Evolutionary conservation across 2,888 invertebrate species (phyloP), one percentile per base, ranked within the genome.

Genomic region (Chironomus tentans): DNA sequence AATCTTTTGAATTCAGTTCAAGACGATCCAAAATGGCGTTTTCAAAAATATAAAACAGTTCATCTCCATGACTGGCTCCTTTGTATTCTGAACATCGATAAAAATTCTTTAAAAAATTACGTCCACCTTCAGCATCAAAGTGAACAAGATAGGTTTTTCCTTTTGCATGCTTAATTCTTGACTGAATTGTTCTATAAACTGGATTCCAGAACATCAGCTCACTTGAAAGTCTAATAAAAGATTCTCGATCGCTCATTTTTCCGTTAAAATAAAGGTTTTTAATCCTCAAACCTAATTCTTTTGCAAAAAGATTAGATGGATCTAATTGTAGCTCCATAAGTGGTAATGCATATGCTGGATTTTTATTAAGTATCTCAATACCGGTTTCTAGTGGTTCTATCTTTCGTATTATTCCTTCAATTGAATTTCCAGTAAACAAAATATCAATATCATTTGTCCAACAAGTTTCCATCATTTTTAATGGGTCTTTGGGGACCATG

Each of bases 131-230:
- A 73, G 81, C 81, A 47, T 82, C 82, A 77, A 84, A 84, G 22
- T 83, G 81, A 56, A 83, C 82, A 2, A 84, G 76, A 75, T 81
- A 84, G 2, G 83, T 83, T 18, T 82, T 81, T 3, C 81, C 82
- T 1, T 77, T 78, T 3, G 79, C 78, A 69, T 82, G 15, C 24
- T 56, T 76, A 21, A 80, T 78, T 5, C 84, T 80, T 0, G 79
- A 47, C 4, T 80, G 68, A 0, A 80, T 78, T 1, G 81, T 79
- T n/a, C 83, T 81, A 48, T 82, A 80, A 2, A 82, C 80, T 24
- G 82, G 82, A 78, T 83, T 82, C 81, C 82, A 82, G 78, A 83
- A 83, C 22, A 81, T 80, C 46, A 82, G 81, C 70, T 82, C 82
- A 0, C 81, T 81, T 18, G 80, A 76, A 2, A 83, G 77, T 50